A percentile compares a stretch with the other conserved stretches of the same genome.
These are phyloP conservation scores for Neotragus pygmaeus DNA, from an alignment of 2,113 vertebrate species.

Conservation along the genomic window DNA sequence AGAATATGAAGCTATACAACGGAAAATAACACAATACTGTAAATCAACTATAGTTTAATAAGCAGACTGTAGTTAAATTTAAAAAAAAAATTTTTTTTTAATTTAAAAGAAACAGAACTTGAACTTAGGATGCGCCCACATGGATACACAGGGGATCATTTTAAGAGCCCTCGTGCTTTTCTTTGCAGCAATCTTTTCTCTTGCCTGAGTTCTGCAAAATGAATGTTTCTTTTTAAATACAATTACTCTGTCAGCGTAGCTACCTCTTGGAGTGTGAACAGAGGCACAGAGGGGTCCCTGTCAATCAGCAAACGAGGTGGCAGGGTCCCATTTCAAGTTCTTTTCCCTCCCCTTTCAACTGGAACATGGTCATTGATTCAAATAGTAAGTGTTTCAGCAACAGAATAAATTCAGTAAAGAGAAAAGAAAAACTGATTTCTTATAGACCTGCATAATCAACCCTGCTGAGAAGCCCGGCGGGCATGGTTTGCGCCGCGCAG, in stretches of 20 bases:
- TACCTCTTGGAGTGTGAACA: background rate
- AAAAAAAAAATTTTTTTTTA: background rate
- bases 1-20: background rate
- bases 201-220: background rate
- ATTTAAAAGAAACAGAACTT: background rate
- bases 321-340: background rate
- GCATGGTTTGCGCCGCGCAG: background rate
- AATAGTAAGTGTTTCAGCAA: constrained; percentile 13
- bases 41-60: background rate
- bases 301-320: background rate
- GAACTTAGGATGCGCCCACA: background rate
- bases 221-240: background rate
- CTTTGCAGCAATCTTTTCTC: background rate
- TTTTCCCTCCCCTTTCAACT: background rate
- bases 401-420: background rate
- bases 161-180: background rate
- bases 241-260: background rate
- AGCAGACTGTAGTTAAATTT: background rate
- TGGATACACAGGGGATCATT: background rate
- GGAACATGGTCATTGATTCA: background rate
- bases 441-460: background rate
- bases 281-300: background rate
- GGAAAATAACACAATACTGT: background rate
- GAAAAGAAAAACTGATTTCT: background rate
- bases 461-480: background rate